These are phyloP conservation scores for Philhelius pedissequus DNA, from an alignment of 2,888 invertebrate species.

Conservation along the genomic window DNA sequence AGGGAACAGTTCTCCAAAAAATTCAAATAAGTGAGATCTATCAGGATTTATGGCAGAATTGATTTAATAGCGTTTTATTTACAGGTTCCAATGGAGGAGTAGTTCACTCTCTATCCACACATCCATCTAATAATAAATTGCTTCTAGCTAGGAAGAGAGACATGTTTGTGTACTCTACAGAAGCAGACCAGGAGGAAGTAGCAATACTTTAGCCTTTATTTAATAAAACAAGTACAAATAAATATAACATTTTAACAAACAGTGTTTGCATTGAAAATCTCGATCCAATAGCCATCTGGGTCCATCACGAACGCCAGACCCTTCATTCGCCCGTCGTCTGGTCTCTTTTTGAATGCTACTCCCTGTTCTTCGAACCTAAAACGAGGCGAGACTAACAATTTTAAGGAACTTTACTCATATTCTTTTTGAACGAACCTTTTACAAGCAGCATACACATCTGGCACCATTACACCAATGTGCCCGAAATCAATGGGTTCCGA, in stretches of 20 bases:
- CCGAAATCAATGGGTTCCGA: constrained; percentile 93
- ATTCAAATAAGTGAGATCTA: constrained; percentile 73
- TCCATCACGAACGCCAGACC: constrained; percentile 96
- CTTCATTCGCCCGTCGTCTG: constrained; percentile 95
- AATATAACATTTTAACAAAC: constrained; percentile 69
- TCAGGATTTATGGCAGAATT: not conserved
- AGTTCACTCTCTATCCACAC: constrained; percentile 89
- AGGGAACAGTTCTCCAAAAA: constrained; percentile 81
- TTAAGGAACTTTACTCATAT: not conserved
- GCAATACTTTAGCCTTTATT: constrained; percentile 6
- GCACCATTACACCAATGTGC: constrained; percentile 94
- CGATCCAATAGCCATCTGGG: constrained; percentile 98
- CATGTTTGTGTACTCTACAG: constrained; percentile 73
- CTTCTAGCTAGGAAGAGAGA: constrained; percentile 76
- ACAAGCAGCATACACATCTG: constrained; percentile 93
- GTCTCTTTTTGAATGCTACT: constrained; percentile 93
- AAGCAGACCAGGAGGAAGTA: not conserved
- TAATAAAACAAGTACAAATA: not conserved
- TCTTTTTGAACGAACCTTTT: constrained; percentile 78
- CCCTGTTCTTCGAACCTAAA: constrained; percentile 87
- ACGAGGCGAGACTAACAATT: not conserved
- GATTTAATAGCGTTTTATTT: not conserved
- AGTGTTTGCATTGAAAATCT: constrained; percentile 84
- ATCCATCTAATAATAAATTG: constrained; percentile 82
- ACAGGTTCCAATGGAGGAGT: constrained; percentile 80